Base-by-base conservation (phyloP, 2,113 vertebrate genomes). In the Gambusia holbrooki region DNA sequence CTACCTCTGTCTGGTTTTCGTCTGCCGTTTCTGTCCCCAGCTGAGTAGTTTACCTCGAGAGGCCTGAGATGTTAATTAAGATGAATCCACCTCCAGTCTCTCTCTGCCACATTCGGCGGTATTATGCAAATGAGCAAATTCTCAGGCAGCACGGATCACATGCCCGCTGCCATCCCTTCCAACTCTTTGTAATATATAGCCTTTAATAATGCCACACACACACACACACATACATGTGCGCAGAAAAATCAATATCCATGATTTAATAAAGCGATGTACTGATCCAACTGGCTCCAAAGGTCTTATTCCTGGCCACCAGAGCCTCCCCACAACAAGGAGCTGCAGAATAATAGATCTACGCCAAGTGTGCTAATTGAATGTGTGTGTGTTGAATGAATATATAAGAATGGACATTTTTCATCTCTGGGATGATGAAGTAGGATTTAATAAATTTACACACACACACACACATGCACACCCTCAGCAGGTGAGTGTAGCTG, bases 31-130 rank as follows among this genome's bases (percentile, higher is more conserved):
- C 66, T 71, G 82, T 66, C 92, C 95, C 94, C 94, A 76, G 70
- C 80, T 94, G 94, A 93, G 92, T 86, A 90, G 92, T 95, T 95
- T 96, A 96, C 96, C 96, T 96, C 96, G 79, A 87, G 94, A 96
- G 94, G 94, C 95, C 95, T 90, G 89, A 95, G 96, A 97, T 97
- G 96, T 97, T 97, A 98, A 98, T 99, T 97, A 98, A 98, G 97
- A 99, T 98, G 96, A 98, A 97, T 97, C 95, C 95, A 94, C 94
- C 95, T 96, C 95, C 93, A 94, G 94, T 95, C 48, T 94, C 95
- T 92, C 94, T 67, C 96, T 93, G 95, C 92, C 93, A 95, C 96
- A 96, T 96, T 96, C 96, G 96, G 97, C 96, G 95, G 95, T 96
- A 96, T 97, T 97, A 98, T 97, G 96, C 96, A 97, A 97, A 97